These are phyloP conservation scores for Hypena proboscidalis DNA, from an alignment of 2,888 invertebrate genomes.

Conservation along the genomic window DNA sequence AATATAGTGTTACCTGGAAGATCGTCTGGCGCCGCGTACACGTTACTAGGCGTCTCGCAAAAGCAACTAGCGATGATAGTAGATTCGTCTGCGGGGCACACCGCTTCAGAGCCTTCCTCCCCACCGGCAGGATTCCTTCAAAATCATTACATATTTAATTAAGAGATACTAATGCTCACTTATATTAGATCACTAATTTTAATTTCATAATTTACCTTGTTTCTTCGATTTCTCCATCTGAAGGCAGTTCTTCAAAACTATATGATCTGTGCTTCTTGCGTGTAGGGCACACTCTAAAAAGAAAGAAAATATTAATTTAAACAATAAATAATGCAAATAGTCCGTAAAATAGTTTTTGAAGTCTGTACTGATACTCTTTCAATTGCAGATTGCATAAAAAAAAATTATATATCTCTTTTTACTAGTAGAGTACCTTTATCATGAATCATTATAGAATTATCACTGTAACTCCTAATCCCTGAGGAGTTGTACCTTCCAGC, in stretches of 20 bases:
- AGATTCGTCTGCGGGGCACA: slow-evolving; percentile 62
- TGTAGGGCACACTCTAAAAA: slow-evolving; percentile 24
- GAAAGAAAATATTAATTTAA: background rate
- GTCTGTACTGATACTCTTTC: too few relatives aligned
- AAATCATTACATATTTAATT: background rate
- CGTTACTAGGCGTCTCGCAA: slow-evolving; percentile 65
- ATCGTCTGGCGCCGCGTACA: slow-evolving; percentile 64
- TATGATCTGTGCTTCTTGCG: slow-evolving; percentile 51
- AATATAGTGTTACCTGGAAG: slow-evolving; percentile 56
- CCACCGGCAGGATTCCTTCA: slow-evolving; percentile 63
- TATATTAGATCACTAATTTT: background rate
- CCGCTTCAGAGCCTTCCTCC: slow-evolving; percentile 68
- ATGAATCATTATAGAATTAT: too few relatives aligned
- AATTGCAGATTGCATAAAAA: too few relatives aligned
- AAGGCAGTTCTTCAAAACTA: slow-evolving; percentile 44
- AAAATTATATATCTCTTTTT: too few relatives aligned
- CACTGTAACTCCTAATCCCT: too few relatives aligned
- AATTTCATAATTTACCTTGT: slow-evolving; percentile 37
- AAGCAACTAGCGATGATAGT: slow-evolving; percentile 63
- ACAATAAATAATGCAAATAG: background rate
- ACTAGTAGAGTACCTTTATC: too few relatives aligned
- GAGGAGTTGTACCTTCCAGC: too few relatives aligned
- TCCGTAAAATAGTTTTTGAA: too few relatives aligned
- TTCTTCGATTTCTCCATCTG: slow-evolving; percentile 51
- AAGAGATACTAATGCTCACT: background rate